Base-by-base conservation (phyloP, 2,888 invertebrate genomes). In the Caenorhabditis imperialis region DNA sequence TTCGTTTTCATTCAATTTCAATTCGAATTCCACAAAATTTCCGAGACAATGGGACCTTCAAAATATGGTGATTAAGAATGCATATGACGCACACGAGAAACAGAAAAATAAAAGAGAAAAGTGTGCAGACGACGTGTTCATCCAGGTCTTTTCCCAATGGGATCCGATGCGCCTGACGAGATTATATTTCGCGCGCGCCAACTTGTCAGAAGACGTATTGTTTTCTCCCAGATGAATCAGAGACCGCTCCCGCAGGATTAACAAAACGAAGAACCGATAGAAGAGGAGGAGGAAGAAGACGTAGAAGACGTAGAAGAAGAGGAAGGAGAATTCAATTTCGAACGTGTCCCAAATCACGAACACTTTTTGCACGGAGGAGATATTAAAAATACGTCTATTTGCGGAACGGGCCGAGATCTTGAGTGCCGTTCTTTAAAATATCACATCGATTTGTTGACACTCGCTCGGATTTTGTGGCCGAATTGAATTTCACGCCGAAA, bases 381-480 rank as follows among this genome's bases (percentile, higher is more conserved):
- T 45, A 63, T 44, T 48, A 54, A 63, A 54, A 63, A 63, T 54
- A 63, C 44, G 37, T 8, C 33, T 37, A 51, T 14, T 33, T 51
- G 47, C 51, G 44, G 63, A 45, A 20, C 33, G 18, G 25, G 33
- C 53, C 35, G 47, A 30, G 47, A 42, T 54, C 33, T 38, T 23
- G 38, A 30, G 30, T 20, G 35, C 35, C 53, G 63, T 48, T 63
- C 63, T 63, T 63, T 54, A 40, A 54, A 63, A 16, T 35, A 48
- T 47, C 47, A 30, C 30, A 30, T 30, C 37, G 45, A n/a, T 54
- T 63, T 63, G 40, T 63, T 48, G 45, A 63, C 62, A 35, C 40
- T 37, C 12, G 38, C 40, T 45, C 23, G 53, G 38, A 7, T 27
- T 38, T 51, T 50, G 50, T 25, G 33, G 48, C 42, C 35, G 38